Conservation (phyloP, 2,888 invertebrate species). For the Meghimatium bilineatum region DNA sequence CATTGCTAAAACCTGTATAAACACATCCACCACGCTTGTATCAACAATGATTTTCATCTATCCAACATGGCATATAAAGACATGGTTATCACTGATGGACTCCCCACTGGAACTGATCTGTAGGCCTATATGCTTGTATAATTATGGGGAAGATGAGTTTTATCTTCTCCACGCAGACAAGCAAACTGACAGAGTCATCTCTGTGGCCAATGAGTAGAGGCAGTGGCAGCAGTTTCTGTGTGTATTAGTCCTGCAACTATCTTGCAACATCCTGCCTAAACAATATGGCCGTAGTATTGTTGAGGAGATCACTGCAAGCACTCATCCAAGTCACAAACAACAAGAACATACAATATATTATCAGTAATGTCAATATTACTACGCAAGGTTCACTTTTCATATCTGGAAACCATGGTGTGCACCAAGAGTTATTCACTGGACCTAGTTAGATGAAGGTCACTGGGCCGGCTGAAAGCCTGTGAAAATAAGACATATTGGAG, state of each 20-base stretch:
- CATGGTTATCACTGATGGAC: not conserved
- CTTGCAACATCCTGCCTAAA: not conserved
- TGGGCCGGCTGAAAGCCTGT: slow-evolving; percentile 51
- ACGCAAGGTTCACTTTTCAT: not conserved
- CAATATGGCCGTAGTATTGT: not conserved
- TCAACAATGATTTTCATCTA: not conserved
- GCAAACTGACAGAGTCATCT: not conserved
- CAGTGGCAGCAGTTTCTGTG: slow-evolving; percentile 36
- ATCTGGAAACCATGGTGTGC: slow-evolving; percentile 25
- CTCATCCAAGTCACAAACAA: slow-evolving; percentile 17
- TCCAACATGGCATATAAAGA: not conserved
- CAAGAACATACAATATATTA: slow-evolving; percentile 14
- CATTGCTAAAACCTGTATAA: not conserved
- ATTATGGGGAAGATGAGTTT: not conserved
- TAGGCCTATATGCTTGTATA: not conserved
- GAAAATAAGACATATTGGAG: not conserved
- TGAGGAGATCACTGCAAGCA: slow-evolving; percentile 2
- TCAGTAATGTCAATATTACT: slow-evolving; percentile 24
- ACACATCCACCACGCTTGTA: not conserved
- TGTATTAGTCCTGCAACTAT: slow-evolving; percentile 34
- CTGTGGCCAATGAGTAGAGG: slow-evolving; percentile 1
- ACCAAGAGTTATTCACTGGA: slow-evolving; percentile 23
- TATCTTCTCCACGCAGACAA: not conserved
- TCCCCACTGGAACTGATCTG: not conserved
- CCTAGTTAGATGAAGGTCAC: slow-evolving; percentile 52